A percentile compares a stretch with the other conserved stretches of the same genome.
phyloP scores from a whole-genome alignment of 2,888 invertebrate genomes.

The Xestia c-nigrum region DNA sequence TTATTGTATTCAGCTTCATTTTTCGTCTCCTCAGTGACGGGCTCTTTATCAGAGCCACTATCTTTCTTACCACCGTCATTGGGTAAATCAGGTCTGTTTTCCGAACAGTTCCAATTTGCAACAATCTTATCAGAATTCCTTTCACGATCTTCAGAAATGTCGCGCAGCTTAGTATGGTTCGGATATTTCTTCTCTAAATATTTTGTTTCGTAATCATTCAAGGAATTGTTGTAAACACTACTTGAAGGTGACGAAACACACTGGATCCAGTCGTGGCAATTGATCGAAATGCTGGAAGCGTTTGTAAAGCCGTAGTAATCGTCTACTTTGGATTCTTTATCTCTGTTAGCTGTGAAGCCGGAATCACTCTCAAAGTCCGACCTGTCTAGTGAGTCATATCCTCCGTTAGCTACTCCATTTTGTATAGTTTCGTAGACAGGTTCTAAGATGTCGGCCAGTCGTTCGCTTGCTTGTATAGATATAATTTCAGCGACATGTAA shows the following conservation, averaged over 20 bases:
- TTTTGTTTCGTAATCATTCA: conserved; percentile 76
- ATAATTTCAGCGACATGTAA: conserved; percentile 87
- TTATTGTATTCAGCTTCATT: conserved; percentile 68
- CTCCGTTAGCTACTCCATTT: conserved; percentile 76
- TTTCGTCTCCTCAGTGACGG: conserved; percentile 25
- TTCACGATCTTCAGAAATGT: conserved; percentile 64
- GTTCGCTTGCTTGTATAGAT: conserved; percentile 85
- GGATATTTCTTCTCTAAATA: conserved; percentile 75
- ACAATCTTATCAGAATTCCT: conserved; percentile 60
- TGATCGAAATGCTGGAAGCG: conserved; percentile 82
- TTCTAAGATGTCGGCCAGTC: conserved; percentile 85
- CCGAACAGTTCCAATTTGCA: conserved; percentile 50
- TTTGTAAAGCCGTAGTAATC: conserved; percentile 83
- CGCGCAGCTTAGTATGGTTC: conserved; percentile 69
- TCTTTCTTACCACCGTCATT: conserved; percentile 51
- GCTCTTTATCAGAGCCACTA: conserved; percentile 37
- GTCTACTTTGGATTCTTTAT: conserved; percentile 73
- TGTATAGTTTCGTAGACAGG: conserved; percentile 86
- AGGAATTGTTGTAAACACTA: conserved; percentile 80
- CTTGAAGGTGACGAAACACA: conserved; percentile 78
- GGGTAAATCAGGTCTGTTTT: conserved; percentile 36
- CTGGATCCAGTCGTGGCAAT: conserved; percentile 84
- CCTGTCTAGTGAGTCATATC: conserved; percentile 80
- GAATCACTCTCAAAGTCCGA: conserved; percentile 77
- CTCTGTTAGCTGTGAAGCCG: conserved; percentile 73